These are phyloP conservation scores for Oryzias woworae DNA, from an alignment of 2,113 vertebrate species.

Conservation along the genomic window DNA sequence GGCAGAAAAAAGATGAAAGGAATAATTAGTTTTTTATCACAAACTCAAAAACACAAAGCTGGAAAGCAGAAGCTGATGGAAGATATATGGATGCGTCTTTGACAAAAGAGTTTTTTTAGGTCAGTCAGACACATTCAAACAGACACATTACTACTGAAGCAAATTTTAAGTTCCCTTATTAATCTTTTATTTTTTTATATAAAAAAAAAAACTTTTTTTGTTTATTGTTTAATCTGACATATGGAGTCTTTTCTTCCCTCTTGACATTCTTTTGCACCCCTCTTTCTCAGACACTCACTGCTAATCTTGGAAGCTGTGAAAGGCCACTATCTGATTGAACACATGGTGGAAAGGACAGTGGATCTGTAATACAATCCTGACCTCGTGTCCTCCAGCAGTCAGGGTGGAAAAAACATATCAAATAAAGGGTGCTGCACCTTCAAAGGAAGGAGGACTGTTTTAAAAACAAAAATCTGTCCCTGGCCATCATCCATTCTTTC, in stretches of 20 bases:
- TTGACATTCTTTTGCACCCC: neutral
- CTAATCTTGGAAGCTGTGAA: neutral
- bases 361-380: slow-evolving; percentile 34
- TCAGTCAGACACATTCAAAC: no score
- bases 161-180: neutral
- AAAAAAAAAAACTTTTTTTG: neutral
- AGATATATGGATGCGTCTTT: neutral
- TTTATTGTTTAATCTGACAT: neutral
- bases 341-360: slow-evolving; percentile 19
- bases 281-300: neutral
- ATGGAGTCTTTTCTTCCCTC: neutral
- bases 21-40: slow-evolving; percentile 31
- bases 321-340: slow-evolving; percentile 50
- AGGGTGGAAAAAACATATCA: neutral
- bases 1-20: neutral
- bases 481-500: slow-evolving; percentile 57
- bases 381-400: slow-evolving; percentile 19
- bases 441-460: slow-evolving; percentile 39
- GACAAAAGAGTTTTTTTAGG: no score
- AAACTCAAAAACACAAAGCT: neutral
- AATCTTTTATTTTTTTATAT: neutral
- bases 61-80: slow-evolving; percentile 2
- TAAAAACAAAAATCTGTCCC: slow-evolving; percentile 39
- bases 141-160: no score
- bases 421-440: slow-evolving; percentile 28